Base-by-base conservation (phyloP, 2,113 vertebrate genomes). In the Motacilla tschutschensis region DNA sequence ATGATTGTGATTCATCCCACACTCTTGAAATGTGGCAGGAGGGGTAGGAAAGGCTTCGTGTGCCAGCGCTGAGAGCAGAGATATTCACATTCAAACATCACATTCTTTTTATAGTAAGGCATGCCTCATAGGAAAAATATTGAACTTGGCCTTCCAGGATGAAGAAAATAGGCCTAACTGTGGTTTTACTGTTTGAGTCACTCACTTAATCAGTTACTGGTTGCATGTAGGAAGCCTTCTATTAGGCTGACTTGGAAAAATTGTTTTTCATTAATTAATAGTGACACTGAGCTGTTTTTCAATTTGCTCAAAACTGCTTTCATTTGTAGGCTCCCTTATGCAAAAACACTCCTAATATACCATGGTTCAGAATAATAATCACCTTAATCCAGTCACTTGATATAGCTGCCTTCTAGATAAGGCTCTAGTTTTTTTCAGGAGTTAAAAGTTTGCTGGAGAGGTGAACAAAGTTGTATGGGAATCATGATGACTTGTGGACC, bases 41-140 rank as follows among this genome's bases (percentile, higher is more conserved):
- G 96, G 95, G 89, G 92, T 97, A 81, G 95, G 95, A 94, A 96
- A 97, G 88, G 94, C 95, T 95, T 95, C 51, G 40, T 79, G 92
- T 96, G 95, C 95, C 96, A 97, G 96, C 95, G 78, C 87, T 17
- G 89, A 95, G 89, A 96, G 95, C 94, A 96, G 96, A 97, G 97
- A 97, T 96, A 93, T 91, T 97, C 95, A 83, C 95, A 95, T 97
- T 97, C 96, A 97, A 97, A 97, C 97, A 98, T 97, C 96, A 96
- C 96, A 95, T 98, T 96, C 97, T 98, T 98, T 98, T 98, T 98
- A 98, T 98, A 98, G 97, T 88, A 96, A 96, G 92, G 96, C 96
- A 96, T 97, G 96, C 94, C 94, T 98, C 97, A 96, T 85, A 97
- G 96, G 96, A 97, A 97, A 98, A 98, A 98, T 98, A 98, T 97